phyloP scores from a whole-genome alignment of 2,113 vertebrate genomes.

The Neopipo cinnamomea region DNA sequence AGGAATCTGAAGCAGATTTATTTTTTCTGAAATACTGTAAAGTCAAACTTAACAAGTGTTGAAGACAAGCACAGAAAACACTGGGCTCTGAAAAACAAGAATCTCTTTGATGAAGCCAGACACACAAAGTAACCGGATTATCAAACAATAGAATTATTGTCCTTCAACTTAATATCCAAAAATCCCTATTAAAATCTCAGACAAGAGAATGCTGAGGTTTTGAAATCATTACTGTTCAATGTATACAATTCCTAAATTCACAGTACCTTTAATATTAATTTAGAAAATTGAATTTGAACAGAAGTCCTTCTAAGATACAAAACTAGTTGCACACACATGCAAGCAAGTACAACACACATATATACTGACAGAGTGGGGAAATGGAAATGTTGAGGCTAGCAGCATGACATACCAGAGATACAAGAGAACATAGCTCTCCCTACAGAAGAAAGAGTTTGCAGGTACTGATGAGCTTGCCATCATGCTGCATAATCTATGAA shows the following conservation, averaged over 20 bases:
- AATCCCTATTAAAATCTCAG: neutral
- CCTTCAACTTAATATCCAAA: neutral
- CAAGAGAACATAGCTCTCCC: neutral
- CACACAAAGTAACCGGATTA: slow-evolving; percentile 36
- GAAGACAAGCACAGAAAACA: slow-evolving; percentile 37
- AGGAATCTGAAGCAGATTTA: slow-evolving; percentile 17
- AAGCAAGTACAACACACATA: neutral
- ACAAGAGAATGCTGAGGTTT: slow-evolving; percentile 15
- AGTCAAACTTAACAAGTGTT: slow-evolving; percentile 59
- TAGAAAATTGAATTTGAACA: neutral
- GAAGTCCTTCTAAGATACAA: neutral
- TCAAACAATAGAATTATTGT: slow-evolving; percentile 57
- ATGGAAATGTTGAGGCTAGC: neutral
- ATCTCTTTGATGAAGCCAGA: slow-evolving; percentile 57
- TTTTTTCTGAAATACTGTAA: slow-evolving; percentile 41
- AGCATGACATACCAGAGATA: neutral
- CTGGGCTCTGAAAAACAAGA: slow-evolving; percentile 39
- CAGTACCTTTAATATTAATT: neutral
- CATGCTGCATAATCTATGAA: neutral
- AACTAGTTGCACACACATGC: neutral
- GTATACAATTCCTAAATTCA: neutral
- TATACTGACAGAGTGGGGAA: neutral
- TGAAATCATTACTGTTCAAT: neutral
- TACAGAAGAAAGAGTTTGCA: neutral
- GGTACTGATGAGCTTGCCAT: neutral